Base-by-base conservation (phyloP, 2,113 vertebrate genomes). In the Phainopepla nitens region DNA sequence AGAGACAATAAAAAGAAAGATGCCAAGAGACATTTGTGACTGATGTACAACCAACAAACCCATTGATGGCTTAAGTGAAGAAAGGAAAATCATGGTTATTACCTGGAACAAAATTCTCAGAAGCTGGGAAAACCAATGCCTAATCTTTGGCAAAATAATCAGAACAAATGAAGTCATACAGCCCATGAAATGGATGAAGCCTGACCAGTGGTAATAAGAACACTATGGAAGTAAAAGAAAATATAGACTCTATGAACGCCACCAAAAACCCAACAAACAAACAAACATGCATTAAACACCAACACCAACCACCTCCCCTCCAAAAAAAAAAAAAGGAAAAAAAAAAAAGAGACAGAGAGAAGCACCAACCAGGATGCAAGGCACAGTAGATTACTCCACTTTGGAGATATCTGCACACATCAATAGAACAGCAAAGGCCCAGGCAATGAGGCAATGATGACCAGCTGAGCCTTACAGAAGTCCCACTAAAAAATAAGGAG, bases 281-380 rank as follows among this genome's bases (percentile, higher is more conserved):
- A 35, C 4, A 42, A 27, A 16, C 0, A 42, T 42, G 39, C 39
- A 39, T 12, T 12, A 36, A 51, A 51, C 11, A 22, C 6, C 5
- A 87, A 28, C 11, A 13, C 6, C 5, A 18, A 11, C 9, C 4
- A 4, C 3, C 1, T 8, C 1, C 0, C 15, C 19, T 10, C 6
- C 29, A 19, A 19, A 8, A 22, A 28, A 29, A 36, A 13, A 36
- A 29, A 39, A 60, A 28, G 13, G 22, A 39, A 39, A 10, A 19
- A n/a, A 33, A 15, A 11, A 16, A 22, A 16, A 13, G n/a, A n/a
- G n/a, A n/a, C n/a, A n/a, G n/a, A 35, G 6, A 45, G 16, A 66
- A 33, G 11, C 27, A 57, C 22, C 9, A 39, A n/a, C 28, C 22
- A 73, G 41, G 36, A 41, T 24, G 24, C 22, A 61, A 75, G 39